Base-by-base conservation (phyloP, 2,888 invertebrate genomes). In the Thumatha senex region DNA sequence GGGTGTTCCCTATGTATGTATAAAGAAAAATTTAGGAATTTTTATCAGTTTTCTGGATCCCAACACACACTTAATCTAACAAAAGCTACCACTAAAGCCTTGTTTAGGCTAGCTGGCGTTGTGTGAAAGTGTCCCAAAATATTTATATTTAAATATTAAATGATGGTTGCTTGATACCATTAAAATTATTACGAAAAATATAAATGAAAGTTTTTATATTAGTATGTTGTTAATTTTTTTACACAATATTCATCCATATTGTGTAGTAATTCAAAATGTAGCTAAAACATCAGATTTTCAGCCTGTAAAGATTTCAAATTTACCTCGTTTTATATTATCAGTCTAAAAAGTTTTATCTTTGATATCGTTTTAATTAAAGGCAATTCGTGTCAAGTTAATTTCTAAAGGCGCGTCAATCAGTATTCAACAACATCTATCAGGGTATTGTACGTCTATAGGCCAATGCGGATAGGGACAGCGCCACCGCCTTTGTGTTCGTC, bases 321-420 rank as follows among this genome's bases (percentile, higher is more conserved):
- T 75, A 76, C 75, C 70, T 78, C 72, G 70, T 72, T 80, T 70
- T 59, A 74, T 73, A 71, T 73, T 72, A 76, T 74, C 72, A 64
- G 72, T 59, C 67, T 72, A 63, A 64, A 75, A 73, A 76, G 78
- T 79, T 72, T 78, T 54, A 75, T 78, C 80, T 73, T 83, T 83
- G 78, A 82, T 81, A 84, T 78, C 77, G 77, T 76, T 87, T 82
- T 85, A 84, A 86, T 85, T 83, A 83, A 87, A 82, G 76, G 72
- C 78, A 76, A 82, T 84, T 80, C 69, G 65, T 70, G 70, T 77
- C 69, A 71, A 77, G 78, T 73, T 77, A 73, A 75, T 78, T 76
- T 80, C 82, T 81, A 85, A 85, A 82, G 81, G 70, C 68, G 50
- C 78, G 82, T 83, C 84, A 84, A 84, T 86, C 81, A 81, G 69